Evolutionary conservation across 2,797 vertebrate genomes (phyloP).

Genomic region (Pseudochaenichthys georgianus): DNA sequence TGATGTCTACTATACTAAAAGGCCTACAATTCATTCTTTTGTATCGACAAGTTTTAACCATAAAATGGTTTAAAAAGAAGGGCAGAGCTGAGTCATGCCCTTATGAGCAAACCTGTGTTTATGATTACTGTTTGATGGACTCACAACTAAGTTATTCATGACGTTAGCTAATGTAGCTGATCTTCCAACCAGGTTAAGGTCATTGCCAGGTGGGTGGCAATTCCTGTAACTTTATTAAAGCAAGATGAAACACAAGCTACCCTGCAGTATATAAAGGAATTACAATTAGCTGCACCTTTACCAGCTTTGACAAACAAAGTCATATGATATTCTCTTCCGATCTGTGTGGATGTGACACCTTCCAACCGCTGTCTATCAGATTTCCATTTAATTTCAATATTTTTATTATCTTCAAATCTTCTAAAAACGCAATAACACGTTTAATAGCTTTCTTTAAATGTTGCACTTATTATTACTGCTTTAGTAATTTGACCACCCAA

Average conservation of each 20-base stretch:
- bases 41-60: not conserved
- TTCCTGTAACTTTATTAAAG: not conserved
- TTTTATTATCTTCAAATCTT: not conserved
- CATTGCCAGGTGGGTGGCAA: not conserved
- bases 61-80: not conserved
- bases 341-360: not conserved
- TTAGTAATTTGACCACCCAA: constrained; percentile 10
- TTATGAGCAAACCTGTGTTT: not conserved
- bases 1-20: not conserved
- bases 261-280: no score
- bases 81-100: constrained; percentile 1
- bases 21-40: constrained; percentile 1
- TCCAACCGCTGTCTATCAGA: not conserved
- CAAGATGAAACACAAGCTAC: not conserved
- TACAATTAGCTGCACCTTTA: no score
- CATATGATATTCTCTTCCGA: no score
- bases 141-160: not conserved
- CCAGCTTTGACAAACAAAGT: no score
- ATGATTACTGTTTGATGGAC: not conserved
- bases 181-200: not conserved
- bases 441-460: no score
- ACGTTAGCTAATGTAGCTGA: not conserved
- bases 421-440: no score
- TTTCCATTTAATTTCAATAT: not conserved
- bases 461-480: no score